Percentiles rank a stretch among this genome's conserved stretches.
phyloP scores from a whole-genome alignment of 1,140 invertebrate species.

The Chlorops oryzae region DNA sequence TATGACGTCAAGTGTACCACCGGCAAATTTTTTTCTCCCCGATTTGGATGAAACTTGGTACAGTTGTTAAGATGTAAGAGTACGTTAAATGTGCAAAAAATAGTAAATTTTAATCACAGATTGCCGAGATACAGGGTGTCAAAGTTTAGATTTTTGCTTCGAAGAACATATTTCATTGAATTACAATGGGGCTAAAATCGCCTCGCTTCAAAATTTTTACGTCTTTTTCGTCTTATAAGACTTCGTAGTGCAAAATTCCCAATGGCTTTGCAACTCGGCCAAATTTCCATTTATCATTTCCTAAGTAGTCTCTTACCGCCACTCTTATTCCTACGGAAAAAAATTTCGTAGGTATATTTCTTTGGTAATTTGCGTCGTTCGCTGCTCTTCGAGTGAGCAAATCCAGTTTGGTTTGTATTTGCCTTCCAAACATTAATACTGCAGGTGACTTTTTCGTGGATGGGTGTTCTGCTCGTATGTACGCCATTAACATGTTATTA shows the following conservation, averaged over 20 bases:
- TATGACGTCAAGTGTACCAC: no score
- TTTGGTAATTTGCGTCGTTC: background rate
- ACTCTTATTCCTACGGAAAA: constrained; percentile 6
- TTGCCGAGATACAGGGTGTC: no score
- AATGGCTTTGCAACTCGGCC: constrained; percentile 13
- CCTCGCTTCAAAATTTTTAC: no score
- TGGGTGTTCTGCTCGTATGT: background rate
- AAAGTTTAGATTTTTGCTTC: no score
- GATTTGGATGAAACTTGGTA: no score
- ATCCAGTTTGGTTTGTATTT: constrained; percentile 3
- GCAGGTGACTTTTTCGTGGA: constrained; percentile 5
- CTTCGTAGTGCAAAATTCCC: constrained; percentile 17
- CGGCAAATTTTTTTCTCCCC: no score
- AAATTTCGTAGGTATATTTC: background rate
- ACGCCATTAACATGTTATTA: constrained; percentile 7
- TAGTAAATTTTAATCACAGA: no score
- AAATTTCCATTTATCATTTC: constrained; percentile 15
- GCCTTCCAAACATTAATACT: constrained; percentile 11
- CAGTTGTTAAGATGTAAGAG: no score
- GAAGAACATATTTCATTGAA: no score
- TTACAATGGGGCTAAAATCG: no score
- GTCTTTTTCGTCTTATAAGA: constrained; percentile 15
- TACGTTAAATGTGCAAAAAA: no score
- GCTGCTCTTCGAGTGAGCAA: background rate
- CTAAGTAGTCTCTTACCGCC: constrained; percentile 1